These are phyloP conservation scores for Doryteuthis pealeii DNA, from an alignment of 1,140 invertebrate species.

Conservation along the genomic window DNA sequence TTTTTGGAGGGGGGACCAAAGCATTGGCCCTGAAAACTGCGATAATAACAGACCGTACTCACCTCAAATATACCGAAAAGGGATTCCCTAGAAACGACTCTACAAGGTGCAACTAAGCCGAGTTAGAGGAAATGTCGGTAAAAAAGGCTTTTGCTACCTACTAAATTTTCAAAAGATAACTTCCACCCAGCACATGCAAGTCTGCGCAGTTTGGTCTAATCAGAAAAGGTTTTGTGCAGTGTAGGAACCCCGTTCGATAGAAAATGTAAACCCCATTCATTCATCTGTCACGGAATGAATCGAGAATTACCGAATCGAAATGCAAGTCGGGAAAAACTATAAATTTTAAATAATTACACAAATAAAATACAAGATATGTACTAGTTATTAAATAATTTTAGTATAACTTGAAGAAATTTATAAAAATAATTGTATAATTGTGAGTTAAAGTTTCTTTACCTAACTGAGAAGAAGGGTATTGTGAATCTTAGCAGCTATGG, in stretches of 20 bases:
- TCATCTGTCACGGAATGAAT: too few species aligned
- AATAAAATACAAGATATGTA: too few species aligned
- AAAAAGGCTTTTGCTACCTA: neutral
- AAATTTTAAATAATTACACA: too few species aligned
- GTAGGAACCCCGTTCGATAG: conserved; percentile 7
- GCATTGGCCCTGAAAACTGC: neutral
- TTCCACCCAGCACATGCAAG: conserved; percentile 40
- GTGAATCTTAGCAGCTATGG: too few species aligned
- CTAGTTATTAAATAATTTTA: too few species aligned
- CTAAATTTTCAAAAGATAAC: conserved; percentile 19
- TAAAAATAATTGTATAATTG: too few species aligned
- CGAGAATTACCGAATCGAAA: too few species aligned
- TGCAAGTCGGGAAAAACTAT: too few species aligned
- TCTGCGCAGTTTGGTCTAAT: conserved; percentile 38
- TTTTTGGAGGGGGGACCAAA: conserved; percentile 17
- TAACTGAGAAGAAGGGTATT: too few species aligned
- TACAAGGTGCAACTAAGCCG: conserved; percentile 14
- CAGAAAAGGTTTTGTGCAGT: conserved; percentile 26
- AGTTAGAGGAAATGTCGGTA: neutral
- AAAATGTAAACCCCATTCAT: conserved; percentile 25
- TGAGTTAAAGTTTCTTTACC: too few species aligned
- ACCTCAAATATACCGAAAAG: conserved; percentile 29
- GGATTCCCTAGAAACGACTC: conserved; percentile 19
- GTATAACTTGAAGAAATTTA: too few species aligned
- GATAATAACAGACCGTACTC: conserved; percentile 22